Conservation (phyloP, 2,888 invertebrate species). For the Falcaria lacertinaria region DNA sequence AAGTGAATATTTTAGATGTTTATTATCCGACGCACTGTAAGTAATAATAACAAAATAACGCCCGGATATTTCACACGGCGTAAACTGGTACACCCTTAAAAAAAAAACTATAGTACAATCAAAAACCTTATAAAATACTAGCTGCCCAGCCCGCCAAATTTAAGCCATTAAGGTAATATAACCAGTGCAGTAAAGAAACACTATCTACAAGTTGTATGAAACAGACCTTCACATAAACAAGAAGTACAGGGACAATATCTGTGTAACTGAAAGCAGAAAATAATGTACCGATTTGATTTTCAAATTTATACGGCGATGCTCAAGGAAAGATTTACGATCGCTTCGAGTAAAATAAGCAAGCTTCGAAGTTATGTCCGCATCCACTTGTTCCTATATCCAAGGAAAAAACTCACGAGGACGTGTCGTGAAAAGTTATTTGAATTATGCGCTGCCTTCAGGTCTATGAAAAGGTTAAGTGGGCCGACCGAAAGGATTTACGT, state of each 20-base stretch:
- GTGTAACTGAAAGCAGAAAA: background rate
- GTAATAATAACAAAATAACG: too few relatives aligned
- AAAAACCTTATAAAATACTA: too few relatives aligned
- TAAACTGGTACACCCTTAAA: too few relatives aligned
- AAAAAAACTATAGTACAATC: too few relatives aligned
- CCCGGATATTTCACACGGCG: too few relatives aligned
- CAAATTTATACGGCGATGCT: slow-evolving; percentile 3
- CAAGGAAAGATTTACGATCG: slow-evolving; percentile 3
- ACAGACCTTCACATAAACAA: background rate
- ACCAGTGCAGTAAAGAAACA: too few relatives aligned
- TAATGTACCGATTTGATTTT: slow-evolving; percentile 2
- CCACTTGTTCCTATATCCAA: slow-evolving; percentile 21
- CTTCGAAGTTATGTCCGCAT: slow-evolving; percentile 17
- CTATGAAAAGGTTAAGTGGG: slow-evolving; percentile 21
- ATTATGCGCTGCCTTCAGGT: slow-evolving; percentile 31
- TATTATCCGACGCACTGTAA: too few relatives aligned
- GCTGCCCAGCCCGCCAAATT: too few relatives aligned
- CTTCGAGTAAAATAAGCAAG: slow-evolving; percentile 7
- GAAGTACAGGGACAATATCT: background rate
- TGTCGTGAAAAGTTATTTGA: slow-evolving; percentile 40
- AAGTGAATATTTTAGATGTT: too few relatives aligned
- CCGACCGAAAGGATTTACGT: slow-evolving; percentile 20
- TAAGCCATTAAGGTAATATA: too few relatives aligned
- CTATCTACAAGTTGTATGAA: too few relatives aligned
- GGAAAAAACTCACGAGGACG: slow-evolving; percentile 17